Evolutionary conservation across 2,797 vertebrate species (phyloP), one percentile per base, ranked within the genome.

Genomic region (Sebastes ruberrimus): DNA sequence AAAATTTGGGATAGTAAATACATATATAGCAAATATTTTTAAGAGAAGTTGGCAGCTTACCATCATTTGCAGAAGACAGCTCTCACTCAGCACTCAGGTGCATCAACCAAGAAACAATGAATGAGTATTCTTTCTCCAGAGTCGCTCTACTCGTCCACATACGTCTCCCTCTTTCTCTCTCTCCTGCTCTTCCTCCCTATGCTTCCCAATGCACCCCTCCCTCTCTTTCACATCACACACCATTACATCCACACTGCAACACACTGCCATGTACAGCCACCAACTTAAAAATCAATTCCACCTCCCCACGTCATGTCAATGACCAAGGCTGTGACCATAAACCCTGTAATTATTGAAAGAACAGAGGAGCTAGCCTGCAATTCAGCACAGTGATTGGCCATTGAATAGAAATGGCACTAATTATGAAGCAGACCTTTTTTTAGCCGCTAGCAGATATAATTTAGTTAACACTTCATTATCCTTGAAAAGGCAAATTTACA

Each of bases 261-360:
- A 71, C 78, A 56, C 55, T 57, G 53, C 57, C 55, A 70, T 59
- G 30, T 49, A 81, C 68, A 76, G 80, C 46, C 77, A 83, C 80
- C 83, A 86, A 88, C 59, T 68, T 86, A 42, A 84, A 88, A 88
- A 94, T 93, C 91, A 81, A 92, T 93, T 69, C 69, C 68, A 66
- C 71, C 87, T 92, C 71, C 78, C 18, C 25, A 60, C 80, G 52
- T 70, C 68, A 63, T 60, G 84, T 83, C 84, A 82, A 10, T 60
- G 49, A 13, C 22, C 22, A 49, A 52, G 77, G 38, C 78, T 76
- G 7, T 22, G 20, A 56, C 46, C 30, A 52, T 60, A 76, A 83
- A 80, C 53, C 79, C 78, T 87, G 75, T 75, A 84, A 91, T 88
- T 83, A 89, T 46, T 57, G 49, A 22, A 42, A 84, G 57, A 63